Percentiles rank a stretch among this genome's conserved stretches.
These are phyloP conservation scores for Ptychoptera contaminata DNA, from an alignment of 2,888 invertebrate species.

Conservation along the genomic window DNA sequence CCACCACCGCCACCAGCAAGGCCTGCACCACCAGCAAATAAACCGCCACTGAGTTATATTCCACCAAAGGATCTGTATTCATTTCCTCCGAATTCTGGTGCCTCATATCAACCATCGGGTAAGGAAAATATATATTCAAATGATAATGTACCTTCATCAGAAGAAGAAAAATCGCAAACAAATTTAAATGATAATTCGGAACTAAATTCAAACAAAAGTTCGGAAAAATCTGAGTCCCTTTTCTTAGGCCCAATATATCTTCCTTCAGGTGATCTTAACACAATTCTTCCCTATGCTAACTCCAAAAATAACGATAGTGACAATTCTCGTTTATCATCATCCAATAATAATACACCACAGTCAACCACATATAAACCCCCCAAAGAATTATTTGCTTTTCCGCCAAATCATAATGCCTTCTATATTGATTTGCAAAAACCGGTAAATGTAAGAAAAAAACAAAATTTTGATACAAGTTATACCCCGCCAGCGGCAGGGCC, in stretches of 20 bases:
- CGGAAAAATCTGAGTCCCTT: too few species aligned
- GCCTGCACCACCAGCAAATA: neutral
- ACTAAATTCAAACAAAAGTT: too few species aligned
- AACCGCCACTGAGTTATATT: neutral
- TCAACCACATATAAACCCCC: neutral
- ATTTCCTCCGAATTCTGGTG: conserved; percentile 25
- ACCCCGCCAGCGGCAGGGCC: conserved; percentile 24
- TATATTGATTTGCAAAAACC: neutral
- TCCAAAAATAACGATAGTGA: neutral
- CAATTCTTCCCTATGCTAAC: too few species aligned
- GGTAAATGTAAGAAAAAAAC: too few species aligned
- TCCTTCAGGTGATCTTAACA: too few species aligned
- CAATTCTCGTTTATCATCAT: neutral
- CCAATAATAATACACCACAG: neutral
- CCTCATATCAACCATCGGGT: conserved; percentile 17
- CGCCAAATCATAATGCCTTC: conserved; percentile 1
- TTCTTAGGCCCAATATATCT: too few species aligned
- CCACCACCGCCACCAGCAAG: neutral
- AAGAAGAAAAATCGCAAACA: neutral
- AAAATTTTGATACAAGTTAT: conserved; percentile 18
- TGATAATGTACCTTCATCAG: conserved; percentile 15
- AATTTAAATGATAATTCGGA: neutral
- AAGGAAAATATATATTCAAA: too few species aligned
- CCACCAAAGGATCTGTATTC: conserved; percentile 21
- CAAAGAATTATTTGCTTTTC: conserved; percentile 4